Base-by-base conservation (phyloP, 2,888 invertebrate genomes). In the Cosmia pyralina region DNA sequence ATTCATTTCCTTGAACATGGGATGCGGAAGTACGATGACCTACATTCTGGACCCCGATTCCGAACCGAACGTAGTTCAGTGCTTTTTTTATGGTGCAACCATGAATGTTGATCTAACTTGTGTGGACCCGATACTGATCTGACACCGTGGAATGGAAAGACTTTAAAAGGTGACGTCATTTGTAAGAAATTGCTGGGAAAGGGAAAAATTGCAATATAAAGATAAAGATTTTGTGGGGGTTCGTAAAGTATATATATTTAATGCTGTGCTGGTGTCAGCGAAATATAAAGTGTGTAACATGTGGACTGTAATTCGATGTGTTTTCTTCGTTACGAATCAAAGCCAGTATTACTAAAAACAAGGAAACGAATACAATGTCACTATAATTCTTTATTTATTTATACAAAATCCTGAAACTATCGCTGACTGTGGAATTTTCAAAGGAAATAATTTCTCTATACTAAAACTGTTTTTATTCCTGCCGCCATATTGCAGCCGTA, bases 1-100 rank as follows among this genome's bases (percentile, higher is more conserved):
- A 70, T 68, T 79, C 79, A 86, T 84, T 86, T 86, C 75, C 68
- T 72, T 76, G 65, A 72, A 77, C 68, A 79, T 77, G 72, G 66
- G 75, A 69, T 65, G 58, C 52, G 76, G 74, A 71, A 78, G 73
- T 69, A 75, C 68, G 63, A 74, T 86, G 79, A 79, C 86, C 85
- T 76, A 82, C 65, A 82, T 86, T 79, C 58, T 74, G 71, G 71
- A 67, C 71, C 71, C 62, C 62, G 67, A 85, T 74, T 75, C 73
- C 75, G 84, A 73, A 69, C 76, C 71, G 19, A 70, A 85, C 72
- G 62, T 74, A 70, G 66, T 75, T 68, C 46, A 52, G 55, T 78
- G 72, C 48, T 66, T 77, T 77, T 81, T 83, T 85, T 75, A 71
- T 76, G 48, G 46, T 68, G 44, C 64, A 68, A 68, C 52, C 64